phyloP scores from a whole-genome alignment of 2,797 vertebrate species.

The Hybognathus amarus region DNA sequence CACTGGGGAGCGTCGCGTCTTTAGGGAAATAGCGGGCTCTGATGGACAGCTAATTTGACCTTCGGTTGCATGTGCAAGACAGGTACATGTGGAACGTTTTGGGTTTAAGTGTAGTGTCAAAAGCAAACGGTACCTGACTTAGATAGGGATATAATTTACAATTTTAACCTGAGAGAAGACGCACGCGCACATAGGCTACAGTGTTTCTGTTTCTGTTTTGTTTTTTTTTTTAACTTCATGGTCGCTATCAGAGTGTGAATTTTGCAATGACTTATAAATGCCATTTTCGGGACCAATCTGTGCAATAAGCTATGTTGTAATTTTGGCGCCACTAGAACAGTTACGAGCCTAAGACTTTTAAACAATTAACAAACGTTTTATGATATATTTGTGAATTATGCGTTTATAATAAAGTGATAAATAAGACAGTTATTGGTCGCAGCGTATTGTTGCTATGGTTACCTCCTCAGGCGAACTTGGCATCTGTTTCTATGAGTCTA shows the following conservation, averaged over 20 bases:
- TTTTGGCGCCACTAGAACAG: neutral
- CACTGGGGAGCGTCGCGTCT: neutral
- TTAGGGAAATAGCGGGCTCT: slow-evolving; percentile 3
- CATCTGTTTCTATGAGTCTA: neutral
- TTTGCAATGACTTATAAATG: neutral
- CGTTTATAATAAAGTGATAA: neutral
- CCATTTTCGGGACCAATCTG: neutral
- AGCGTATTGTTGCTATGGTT: neutral
- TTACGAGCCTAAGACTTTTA: neutral
- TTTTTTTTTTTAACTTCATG: neutral
- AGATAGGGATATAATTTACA: neutral
- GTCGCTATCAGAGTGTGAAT: neutral
- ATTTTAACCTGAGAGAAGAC: slow-evolving; percentile 4
- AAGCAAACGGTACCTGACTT: slow-evolving; percentile 12
- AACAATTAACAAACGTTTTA: neutral
- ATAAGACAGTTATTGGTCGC: neutral
- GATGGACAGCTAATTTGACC: slow-evolving; percentile 44
- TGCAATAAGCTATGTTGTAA: neutral
- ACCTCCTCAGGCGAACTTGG: neutral
- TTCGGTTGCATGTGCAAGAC: slow-evolving; percentile 8
- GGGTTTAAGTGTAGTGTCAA: neutral
- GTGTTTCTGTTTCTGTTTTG: neutral
- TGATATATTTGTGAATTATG: neutral
- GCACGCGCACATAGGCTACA: neutral
- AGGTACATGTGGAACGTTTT: slow-evolving; percentile 17